Conservation (phyloP, 2,113 vertebrate genomes). For the Columbina picui region DNA sequence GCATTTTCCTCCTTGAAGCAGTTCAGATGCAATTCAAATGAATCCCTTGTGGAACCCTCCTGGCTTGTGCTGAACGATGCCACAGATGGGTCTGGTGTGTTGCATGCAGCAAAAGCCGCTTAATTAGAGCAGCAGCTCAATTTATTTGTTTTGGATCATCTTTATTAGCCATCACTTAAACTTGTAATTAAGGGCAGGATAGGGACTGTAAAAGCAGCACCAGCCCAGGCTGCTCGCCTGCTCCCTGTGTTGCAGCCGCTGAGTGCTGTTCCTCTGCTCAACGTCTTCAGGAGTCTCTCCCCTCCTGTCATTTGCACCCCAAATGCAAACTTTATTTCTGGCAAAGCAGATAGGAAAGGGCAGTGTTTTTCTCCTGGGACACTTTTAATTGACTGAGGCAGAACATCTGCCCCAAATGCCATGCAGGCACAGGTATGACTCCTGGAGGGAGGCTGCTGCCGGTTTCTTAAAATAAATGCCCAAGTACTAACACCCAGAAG, state of each 20-base stretch:
- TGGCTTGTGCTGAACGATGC: constrained; percentile 8
- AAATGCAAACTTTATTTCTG: not conserved
- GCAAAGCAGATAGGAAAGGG: not conserved
- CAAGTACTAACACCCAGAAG: not conserved
- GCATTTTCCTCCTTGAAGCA: not conserved
- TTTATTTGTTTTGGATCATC: constrained; percentile 59
- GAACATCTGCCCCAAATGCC: not conserved
- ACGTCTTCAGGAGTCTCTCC: not conserved
- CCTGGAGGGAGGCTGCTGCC: not conserved
- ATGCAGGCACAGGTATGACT: not conserved
- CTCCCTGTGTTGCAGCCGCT: not conserved
- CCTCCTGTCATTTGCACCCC: not conserved
- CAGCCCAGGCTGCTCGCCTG: not conserved
- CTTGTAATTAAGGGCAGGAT: constrained; percentile 10
- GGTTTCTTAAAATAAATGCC: not conserved
- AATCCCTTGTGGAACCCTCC: not conserved
- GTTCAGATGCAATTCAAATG: not conserved
- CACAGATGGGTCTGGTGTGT: constrained; percentile 33
- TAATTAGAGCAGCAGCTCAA: constrained; percentile 56
- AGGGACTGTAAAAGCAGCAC: not conserved
- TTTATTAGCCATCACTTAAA: constrained; percentile 43
- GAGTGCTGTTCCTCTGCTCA: not conserved
- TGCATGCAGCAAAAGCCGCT: not conserved
- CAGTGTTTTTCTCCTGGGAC: not conserved
- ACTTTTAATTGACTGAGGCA: not conserved